Evolutionary conservation across 2,888 invertebrate genomes (phyloP).

Genomic region (Agelastica alni): DNA sequence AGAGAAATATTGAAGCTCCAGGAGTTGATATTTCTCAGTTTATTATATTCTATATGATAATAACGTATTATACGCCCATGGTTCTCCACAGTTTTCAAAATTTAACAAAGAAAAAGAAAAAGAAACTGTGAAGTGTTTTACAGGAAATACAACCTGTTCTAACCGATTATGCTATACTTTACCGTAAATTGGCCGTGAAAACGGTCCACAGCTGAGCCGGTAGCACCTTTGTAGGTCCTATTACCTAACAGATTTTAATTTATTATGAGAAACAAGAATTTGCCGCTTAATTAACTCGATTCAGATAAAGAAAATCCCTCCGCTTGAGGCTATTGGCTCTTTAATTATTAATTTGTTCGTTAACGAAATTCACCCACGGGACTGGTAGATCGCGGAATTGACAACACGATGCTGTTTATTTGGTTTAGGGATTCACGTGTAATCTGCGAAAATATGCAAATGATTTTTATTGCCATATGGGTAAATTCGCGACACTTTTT

Average conservation of each 20-base stretch:
- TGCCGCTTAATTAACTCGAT: constrained; percentile 32
- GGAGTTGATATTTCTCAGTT: too few relatives aligned
- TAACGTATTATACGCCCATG: neutral
- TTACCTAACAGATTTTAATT: constrained; percentile 25
- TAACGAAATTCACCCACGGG: constrained; percentile 16
- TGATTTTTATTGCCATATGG: too few relatives aligned
- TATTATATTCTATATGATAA: too few relatives aligned
- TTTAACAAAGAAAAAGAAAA: constrained; percentile 5
- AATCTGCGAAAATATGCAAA: too few relatives aligned
- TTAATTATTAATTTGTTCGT: constrained; percentile 30
- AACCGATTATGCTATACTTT: constrained; percentile 21
- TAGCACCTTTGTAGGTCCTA: constrained; percentile 23
- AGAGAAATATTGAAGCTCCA: too few relatives aligned
- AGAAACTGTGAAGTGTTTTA: neutral
- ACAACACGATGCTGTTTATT: constrained; percentile 3
- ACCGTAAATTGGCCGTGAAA: constrained; percentile 26
- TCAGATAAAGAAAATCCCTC: constrained; percentile 30
- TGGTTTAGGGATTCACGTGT: too few relatives aligned
- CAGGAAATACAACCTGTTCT: constrained; percentile 13
- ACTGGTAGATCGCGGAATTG: constrained; percentile 1
- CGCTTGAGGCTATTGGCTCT: constrained; percentile 23
- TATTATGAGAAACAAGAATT: constrained; percentile 29
- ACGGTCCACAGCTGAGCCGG: constrained; percentile 22
- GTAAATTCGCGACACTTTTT: too few relatives aligned
- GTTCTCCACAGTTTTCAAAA: neutral